These are phyloP conservation scores for Coturnix japonica DNA, from an alignment of 2,113 vertebrate species.

Conservation along the genomic window DNA sequence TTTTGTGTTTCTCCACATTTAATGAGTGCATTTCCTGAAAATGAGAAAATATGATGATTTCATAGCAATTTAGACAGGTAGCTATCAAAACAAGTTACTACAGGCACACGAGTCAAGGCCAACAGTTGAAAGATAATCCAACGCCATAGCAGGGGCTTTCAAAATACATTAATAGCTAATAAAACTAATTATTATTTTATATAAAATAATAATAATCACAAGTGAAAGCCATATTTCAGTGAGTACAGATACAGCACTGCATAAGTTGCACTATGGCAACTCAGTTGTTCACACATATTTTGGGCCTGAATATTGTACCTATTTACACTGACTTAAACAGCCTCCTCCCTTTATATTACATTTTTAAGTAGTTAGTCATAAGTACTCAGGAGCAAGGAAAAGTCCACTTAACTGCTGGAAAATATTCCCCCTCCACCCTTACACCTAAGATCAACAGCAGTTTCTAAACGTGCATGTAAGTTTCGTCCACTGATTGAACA, in stretches of 20 bases:
- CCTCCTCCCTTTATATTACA: background rate
- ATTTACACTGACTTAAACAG: background rate
- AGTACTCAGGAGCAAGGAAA: background rate
- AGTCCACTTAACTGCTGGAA: background rate
- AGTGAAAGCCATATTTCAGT: background rate
- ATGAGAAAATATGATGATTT: background rate
- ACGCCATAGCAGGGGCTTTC: background rate
- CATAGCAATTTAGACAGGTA: background rate
- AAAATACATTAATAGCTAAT: background rate
- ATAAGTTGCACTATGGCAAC: background rate
- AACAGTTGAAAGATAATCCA: background rate
- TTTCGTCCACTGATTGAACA: background rate
- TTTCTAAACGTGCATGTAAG: background rate
- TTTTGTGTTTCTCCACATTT: slow-evolving; percentile 98
- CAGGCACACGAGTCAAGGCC: background rate
- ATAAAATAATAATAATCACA: background rate
- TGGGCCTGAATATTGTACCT: background rate
- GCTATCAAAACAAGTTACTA: slow-evolving; percentile 14
- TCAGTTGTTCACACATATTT: background rate
- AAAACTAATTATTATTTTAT: background rate
- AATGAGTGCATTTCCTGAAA: slow-evolving; percentile 93
- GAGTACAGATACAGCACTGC: background rate
- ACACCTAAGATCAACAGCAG: background rate
- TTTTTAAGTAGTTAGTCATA: background rate
- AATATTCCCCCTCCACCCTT: background rate